Evolutionary conservation across 1,140 invertebrate species (phyloP).

Genomic region (Atta colombica): DNA sequence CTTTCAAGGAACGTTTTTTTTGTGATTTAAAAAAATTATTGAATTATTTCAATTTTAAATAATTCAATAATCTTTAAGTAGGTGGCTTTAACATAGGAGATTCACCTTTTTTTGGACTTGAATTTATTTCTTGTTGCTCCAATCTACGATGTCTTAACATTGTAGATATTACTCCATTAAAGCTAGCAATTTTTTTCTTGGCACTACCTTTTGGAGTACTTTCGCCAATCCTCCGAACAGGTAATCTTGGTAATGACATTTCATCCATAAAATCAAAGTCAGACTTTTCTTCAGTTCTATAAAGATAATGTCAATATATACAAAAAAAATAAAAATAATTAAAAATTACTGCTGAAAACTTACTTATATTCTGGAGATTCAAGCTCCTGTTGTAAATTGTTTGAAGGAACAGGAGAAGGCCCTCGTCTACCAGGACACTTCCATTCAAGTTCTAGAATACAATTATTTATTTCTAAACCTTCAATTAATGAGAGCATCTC

Average conservation of each 20-base stretch:
- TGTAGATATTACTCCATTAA: constrained; percentile 91
- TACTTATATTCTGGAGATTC: constrained; percentile 83
- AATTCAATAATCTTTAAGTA: constrained; percentile 4
- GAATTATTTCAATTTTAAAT: too few species aligned
- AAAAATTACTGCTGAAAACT: constrained; percentile 34
- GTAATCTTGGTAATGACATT: constrained; percentile 89
- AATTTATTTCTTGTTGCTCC: constrained; percentile 87
- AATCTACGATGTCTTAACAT: constrained; percentile 90
- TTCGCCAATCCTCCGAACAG: constrained; percentile 88
- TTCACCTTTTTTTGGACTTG: constrained; percentile 82
- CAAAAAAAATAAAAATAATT: neutral
- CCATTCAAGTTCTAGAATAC: constrained; percentile 88
- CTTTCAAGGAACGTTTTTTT: too few species aligned
- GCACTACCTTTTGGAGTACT: constrained; percentile 90
- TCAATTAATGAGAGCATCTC: constrained; percentile 88
- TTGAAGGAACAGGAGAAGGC: constrained; percentile 86
- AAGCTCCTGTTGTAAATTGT: constrained; percentile 82
- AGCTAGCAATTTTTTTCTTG: constrained; percentile 92
- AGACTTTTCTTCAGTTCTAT: constrained; percentile 88
- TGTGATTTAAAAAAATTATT: too few species aligned
- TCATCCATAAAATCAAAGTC: constrained; percentile 93
- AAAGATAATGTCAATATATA: neutral
- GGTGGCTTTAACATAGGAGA: constrained; percentile 79
- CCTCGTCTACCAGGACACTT: constrained; percentile 89
- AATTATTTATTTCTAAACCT: constrained; percentile 86